Evolutionary conservation across 2,888 invertebrate species (phyloP), one percentile per base, ranked within the genome.

Genomic region (Brenthis daphne): DNA sequence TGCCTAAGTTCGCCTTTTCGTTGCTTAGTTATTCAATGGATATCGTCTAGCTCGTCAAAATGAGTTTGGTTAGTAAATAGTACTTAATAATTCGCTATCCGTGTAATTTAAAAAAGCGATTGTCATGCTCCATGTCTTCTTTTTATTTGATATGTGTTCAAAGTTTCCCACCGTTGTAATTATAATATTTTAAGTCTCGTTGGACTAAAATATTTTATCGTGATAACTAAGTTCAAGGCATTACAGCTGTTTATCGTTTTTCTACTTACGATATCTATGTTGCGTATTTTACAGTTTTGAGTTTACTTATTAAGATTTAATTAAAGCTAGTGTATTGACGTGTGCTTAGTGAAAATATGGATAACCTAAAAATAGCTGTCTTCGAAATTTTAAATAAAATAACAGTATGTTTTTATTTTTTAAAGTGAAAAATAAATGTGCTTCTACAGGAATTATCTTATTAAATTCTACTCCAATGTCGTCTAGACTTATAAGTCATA

Each of bases 301-400:
- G 14, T 50, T 60, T 48, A 2, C 12, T 61, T 56, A 56, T 29
- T 51, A 63, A 2, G 2, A 51, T 33, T 33, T 12, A 63, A 57
- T 8, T 50, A 33, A 20, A 33, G 12, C 43, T 13, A 43, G 56
- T 67, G 63, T 51, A 37, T 47, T 37, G 67, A 63, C 61, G 63
- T 67, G 56, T 61, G 24, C 11, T 48, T 51, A 33, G 48, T 60
- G 13, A 60, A 60, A 70, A 65, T n/a, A 74, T 74, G 73, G 67
- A 53, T 73, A 68, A 70, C 68, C 68, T 70, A 53, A 67, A 71
- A 67, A 67, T 66, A 50, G 64, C 68, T n/a, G 51, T 71, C 58
- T 55, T 56, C 11, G 60, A 69, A 12, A 55, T 68, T 2, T 65
- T 64, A 48, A 65, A 57, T 12, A 60, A 61, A 64, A 33, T 53